A percentile compares a stretch with the other conserved stretches of the same genome.
Conservation (phyloP, 2,888 invertebrate genomes). For the Dryadula phaetusa region DNA sequence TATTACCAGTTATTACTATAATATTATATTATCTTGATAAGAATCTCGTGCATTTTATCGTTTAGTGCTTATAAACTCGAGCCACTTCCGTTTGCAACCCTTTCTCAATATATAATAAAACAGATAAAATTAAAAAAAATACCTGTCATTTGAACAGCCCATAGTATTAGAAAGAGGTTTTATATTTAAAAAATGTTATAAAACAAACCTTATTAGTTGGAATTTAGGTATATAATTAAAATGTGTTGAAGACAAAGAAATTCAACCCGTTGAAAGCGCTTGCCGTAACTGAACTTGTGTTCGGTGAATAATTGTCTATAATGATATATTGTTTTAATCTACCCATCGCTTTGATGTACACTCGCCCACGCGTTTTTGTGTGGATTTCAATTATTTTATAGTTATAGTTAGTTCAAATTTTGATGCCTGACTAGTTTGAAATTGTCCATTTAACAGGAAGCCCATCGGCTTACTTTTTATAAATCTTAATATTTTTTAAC, state of each 20-base stretch:
- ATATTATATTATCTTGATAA: not conserved
- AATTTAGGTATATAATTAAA: constrained; percentile 25
- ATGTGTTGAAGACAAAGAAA: constrained; percentile 32
- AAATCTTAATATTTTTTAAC: too few relatives aligned
- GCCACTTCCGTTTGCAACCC: constrained; percentile 44
- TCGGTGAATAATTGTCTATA: constrained; percentile 55
- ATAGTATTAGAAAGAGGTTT: constrained; percentile 34
- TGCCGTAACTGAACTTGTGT: constrained; percentile 47
- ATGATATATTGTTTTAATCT: constrained; percentile 60
- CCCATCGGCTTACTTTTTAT: too few relatives aligned
- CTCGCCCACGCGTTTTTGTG: not conserved
- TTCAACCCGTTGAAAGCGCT: constrained; percentile 42
- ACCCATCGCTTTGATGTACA: constrained; percentile 49
- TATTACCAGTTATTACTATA: not conserved
- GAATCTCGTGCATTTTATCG: constrained; percentile 26
- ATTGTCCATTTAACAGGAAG: too few relatives aligned
- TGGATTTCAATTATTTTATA: too few relatives aligned
- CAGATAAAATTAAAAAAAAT: constrained; percentile 52
- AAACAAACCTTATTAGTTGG: not conserved
- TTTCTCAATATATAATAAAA: constrained; percentile 52
- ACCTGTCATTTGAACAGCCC: constrained; percentile 47
- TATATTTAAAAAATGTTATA: not conserved
- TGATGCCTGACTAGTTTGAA: too few relatives aligned
- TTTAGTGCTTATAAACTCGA: constrained; percentile 27
- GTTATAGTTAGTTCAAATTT: not conserved